Base-by-base conservation (phyloP, 2,888 invertebrate genomes). In the Nymphalis polychloros region DNA sequence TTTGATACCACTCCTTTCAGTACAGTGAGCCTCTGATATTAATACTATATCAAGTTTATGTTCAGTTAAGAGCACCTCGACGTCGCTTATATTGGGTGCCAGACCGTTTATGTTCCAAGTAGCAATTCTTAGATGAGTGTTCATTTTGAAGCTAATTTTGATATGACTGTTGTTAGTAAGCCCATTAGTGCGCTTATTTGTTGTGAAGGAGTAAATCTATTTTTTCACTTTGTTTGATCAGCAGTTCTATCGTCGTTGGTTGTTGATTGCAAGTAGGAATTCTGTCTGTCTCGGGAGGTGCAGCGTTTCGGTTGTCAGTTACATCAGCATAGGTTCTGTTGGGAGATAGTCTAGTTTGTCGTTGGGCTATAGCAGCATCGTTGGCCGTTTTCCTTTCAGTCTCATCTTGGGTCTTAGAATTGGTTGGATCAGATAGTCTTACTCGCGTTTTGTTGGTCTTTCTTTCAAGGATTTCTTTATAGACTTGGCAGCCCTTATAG, bases 31-130 rank as follows among this genome's bases (percentile, higher is more conserved):
- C 67, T 77, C 75, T 1, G 76, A 73, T 0, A 75, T 53, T 0
- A 75, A 48, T 1, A 71, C 6, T 2, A 72, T 57, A 23, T 77
- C 73, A 1, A 75, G 13, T 8, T 65, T 69, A 35, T 68, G 65
- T 19, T 10, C 1, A 13, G 17, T n/a, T 5, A 71, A 53, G 1
- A 68, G 19, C 4, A 57, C 4, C n/a, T 65, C 66, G 3, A 68
- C 19, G 10, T 74, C 72, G n/a, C 46, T 1, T 62, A 62, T 67
- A 8, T 70, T 72, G 17, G 71, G 63, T 8, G 71, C 16, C 31
- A 74, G 27, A 4, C 72, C 71, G 61, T 75, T 68, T n/a, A 70
- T 59, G 65, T 75, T 74, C 69, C 69, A 72, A 0, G 68, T 68
- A n/a, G 71, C 73, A 41, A 74, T 55, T 47, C 46, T 60, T 47